A percentile compares a stretch with the other conserved stretches of the same genome.
These are phyloP conservation scores for Timandra comae DNA, from an alignment of 2,888 invertebrate species.

Conservation along the genomic window DNA sequence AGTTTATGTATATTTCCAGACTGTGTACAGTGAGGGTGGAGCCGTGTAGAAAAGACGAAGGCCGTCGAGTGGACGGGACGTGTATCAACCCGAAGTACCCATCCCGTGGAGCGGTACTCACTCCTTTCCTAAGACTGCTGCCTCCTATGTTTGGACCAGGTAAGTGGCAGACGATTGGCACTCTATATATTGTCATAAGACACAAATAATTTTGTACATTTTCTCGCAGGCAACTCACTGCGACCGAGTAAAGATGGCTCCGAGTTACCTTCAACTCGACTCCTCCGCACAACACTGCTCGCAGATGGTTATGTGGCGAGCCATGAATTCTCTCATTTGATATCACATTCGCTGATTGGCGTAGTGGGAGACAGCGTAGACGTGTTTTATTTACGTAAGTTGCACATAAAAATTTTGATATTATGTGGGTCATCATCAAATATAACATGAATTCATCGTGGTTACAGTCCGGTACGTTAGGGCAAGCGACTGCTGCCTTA, in stretches of 20 bases:
- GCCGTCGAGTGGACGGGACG: slow-evolving; percentile 34
- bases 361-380: slow-evolving; percentile 28
- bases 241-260: slow-evolving; percentile 32
- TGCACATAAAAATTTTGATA: no score
- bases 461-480: slow-evolving; percentile 22
- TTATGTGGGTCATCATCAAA: no score
- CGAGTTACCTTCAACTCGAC: slow-evolving; percentile 32
- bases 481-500: slow-evolving; percentile 29
- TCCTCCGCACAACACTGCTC: slow-evolving; percentile 31
- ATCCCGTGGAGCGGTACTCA: slow-evolving; percentile 28
- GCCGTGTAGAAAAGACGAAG: slow-evolving; percentile 30
- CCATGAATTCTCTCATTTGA: slow-evolving; percentile 28
- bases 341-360: slow-evolving; percentile 22
- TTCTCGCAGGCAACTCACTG: slow-evolving; percentile 22
- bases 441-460: no score
- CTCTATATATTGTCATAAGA: no score
- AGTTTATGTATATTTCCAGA: no score
- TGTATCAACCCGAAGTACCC: slow-evolving; percentile 33
- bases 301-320: slow-evolving; percentile 27
- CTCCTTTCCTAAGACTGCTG: slow-evolving; percentile 31
- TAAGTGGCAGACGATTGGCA: slow-evolving; percentile 2
- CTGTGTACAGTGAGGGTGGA: slow-evolving; percentile 27
- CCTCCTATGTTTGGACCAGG: slow-evolving; percentile 31
- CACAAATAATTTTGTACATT: neutral
- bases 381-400: slow-evolving; percentile 26